phyloP scores from a whole-genome alignment of 2,888 invertebrate genomes.

The Caenorhabditis uteleia region DNA sequence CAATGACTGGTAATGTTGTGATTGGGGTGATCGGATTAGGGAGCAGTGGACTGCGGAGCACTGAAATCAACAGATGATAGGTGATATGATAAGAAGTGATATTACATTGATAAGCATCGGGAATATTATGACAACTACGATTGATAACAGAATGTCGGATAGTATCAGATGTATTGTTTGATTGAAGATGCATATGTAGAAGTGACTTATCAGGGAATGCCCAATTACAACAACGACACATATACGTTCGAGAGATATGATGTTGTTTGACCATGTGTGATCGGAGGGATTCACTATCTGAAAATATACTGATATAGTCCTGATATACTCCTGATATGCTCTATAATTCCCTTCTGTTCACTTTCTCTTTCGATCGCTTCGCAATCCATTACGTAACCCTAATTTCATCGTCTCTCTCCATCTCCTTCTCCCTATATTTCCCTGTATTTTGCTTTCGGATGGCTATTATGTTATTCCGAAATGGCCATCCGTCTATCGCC shows the following conservation, averaged over 20 bases:
- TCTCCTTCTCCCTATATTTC: too few species aligned
- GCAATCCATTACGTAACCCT: too few species aligned
- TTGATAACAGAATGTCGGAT: slow-evolving; percentile 19
- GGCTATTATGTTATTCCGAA: too few species aligned
- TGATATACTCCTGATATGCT: too few species aligned
- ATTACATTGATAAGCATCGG: slow-evolving; percentile 25
- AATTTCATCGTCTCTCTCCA: too few species aligned
- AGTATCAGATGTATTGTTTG: neutral
- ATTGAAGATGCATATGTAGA: slow-evolving; percentile 59
- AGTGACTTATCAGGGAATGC: slow-evolving; percentile 65
- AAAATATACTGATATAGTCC: slow-evolving; percentile 17
- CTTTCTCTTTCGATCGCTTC: too few species aligned
- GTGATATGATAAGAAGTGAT: too few species aligned
- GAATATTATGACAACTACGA: slow-evolving; percentile 19
- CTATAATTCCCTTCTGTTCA: too few species aligned
- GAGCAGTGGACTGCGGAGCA: slow-evolving; percentile 21
- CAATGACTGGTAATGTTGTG: too few species aligned
- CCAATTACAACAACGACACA: slow-evolving; percentile 70
- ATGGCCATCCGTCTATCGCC: too few species aligned
- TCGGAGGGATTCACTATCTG: slow-evolving; percentile 68
- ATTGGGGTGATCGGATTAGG: too few species aligned
- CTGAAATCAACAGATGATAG: slow-evolving; percentile 8
- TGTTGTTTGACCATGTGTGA: slow-evolving; percentile 69
- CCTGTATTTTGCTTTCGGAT: too few species aligned
- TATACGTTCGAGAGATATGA: slow-evolving; percentile 69